Evolutionary conservation across 35 echinoderm and acorn worm genomes (phyloP).

Genomic region (Stichopus chloronotus): DNA sequence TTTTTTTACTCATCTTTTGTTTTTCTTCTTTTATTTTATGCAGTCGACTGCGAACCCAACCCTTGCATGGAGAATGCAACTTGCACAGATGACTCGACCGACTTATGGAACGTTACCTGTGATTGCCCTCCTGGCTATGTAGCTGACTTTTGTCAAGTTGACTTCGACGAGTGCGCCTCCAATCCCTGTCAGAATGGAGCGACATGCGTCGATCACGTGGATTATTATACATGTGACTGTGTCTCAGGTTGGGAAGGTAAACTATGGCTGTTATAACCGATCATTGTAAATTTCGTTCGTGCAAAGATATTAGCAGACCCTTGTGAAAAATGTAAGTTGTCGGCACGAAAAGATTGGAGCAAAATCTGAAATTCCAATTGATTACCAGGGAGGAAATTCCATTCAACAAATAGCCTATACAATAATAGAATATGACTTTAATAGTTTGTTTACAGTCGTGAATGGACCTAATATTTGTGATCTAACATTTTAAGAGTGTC

Average conservation of each 20-base stretch:
- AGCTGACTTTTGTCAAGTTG: constrained; percentile 76
- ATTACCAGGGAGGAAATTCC: too few relatives aligned
- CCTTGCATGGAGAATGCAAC: constrained; percentile 64
- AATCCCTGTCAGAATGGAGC: constrained; percentile 77
- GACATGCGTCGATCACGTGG: constrained; percentile 72
- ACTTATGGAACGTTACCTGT: constrained; percentile 82
- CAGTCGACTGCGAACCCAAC: constrained; percentile 77
- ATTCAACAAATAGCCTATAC: too few relatives aligned
- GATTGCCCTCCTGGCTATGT: constrained; percentile 62
- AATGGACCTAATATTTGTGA: too few relatives aligned
- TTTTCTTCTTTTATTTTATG: constrained; percentile 39
- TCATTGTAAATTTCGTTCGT: background rate
- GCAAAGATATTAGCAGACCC: too few relatives aligned
- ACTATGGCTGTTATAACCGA: background rate
- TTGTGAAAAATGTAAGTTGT: too few relatives aligned
- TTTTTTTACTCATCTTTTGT: too few relatives aligned
- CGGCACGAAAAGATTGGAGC: too few relatives aligned
- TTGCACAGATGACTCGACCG: constrained; percentile 58
- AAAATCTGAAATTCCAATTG: too few relatives aligned
- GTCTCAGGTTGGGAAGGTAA: constrained; percentile 72
- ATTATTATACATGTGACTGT: constrained; percentile 76
- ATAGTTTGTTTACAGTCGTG: too few relatives aligned
- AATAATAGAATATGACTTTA: too few relatives aligned
- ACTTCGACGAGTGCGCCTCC: constrained; percentile 73
- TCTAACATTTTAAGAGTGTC: too few relatives aligned